Conservation (phyloP, 2,888 invertebrate genomes). For the Halictus ligatus region DNA sequence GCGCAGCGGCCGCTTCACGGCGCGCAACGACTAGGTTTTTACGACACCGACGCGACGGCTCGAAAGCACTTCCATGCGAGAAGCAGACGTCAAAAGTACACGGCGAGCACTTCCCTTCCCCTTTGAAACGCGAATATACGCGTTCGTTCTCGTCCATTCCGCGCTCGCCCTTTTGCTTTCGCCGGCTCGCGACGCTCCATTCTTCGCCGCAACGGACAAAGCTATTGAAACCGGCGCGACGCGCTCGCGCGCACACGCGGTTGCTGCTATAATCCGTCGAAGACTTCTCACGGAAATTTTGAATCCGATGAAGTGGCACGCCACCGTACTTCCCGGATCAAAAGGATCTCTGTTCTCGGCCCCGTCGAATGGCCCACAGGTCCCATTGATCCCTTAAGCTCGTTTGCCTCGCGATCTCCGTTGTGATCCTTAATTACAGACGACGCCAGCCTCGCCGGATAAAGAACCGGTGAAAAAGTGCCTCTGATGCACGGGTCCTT, state of each 20-base stretch:
- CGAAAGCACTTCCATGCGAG: constrained; percentile 64
- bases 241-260: background rate
- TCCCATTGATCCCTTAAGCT: constrained; percentile 14
- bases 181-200: constrained; percentile 9
- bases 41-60: constrained; percentile 57
- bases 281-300: constrained; percentile 17
- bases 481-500: background rate
- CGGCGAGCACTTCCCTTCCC: constrained; percentile 56
- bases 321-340: background rate
- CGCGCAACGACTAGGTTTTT: constrained; percentile 57
- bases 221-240: constrained; percentile 17
- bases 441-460: background rate
- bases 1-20: constrained; percentile 33
- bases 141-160: constrained; percentile 38
- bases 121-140: constrained; percentile 44
- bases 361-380: background rate
- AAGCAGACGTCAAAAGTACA: constrained; percentile 64
- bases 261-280: constrained; percentile 13
- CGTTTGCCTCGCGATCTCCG: constrained; percentile 8
- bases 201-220: constrained; percentile 33
- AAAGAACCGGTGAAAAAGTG: background rate
- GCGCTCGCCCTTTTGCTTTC: constrained; percentile 41
- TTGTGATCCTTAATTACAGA: constrained; percentile 23
- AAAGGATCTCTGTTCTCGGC: background rate
- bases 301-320: constrained; percentile 1